These are phyloP conservation scores for Bembecia ichneumoniformis DNA, from an alignment of 2,888 invertebrate species.

Conservation along the genomic window DNA sequence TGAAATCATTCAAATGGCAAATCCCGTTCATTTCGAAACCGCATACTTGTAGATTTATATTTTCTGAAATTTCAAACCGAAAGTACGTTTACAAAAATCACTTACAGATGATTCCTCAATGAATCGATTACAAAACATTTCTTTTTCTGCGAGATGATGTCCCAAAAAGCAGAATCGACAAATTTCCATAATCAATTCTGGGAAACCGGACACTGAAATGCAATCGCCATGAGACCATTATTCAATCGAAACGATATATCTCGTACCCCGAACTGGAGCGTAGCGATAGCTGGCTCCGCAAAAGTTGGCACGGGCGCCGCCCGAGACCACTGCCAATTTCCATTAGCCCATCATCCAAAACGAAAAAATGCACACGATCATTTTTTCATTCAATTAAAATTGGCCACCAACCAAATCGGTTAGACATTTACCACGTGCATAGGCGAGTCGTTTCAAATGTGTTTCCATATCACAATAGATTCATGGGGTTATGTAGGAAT, in stretches of 20 bases:
- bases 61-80: too few relatives aligned
- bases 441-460: neutral
- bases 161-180: conserved; percentile 7
- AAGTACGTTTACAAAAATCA: neutral
- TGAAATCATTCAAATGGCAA: conserved; percentile 58
- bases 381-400: conserved; percentile 73
- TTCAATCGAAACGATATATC: conserved; percentile 69
- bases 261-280: conserved; percentile 57
- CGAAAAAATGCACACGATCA: conserved; percentile 70
- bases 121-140: neutral
- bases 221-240: conserved; percentile 63
- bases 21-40: conserved; percentile 29
- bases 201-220: conserved; percentile 37
- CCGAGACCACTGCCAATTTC: conserved; percentile 70
- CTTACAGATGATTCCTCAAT: neutral
- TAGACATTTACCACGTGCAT: conserved; percentile 19
- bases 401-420: conserved; percentile 59
- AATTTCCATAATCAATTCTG: conserved; percentile 45
- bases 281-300: conserved; percentile 66
- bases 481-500: too few relatives aligned
- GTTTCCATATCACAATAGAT: too few relatives aligned
- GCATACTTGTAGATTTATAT: neutral
- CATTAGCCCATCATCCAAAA: conserved; percentile 72
- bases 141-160: neutral
- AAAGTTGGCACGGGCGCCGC: conserved; percentile 65